These are phyloP conservation scores for Hedya salicella DNA, from an alignment of 2,888 invertebrate species.

Conservation along the genomic window DNA sequence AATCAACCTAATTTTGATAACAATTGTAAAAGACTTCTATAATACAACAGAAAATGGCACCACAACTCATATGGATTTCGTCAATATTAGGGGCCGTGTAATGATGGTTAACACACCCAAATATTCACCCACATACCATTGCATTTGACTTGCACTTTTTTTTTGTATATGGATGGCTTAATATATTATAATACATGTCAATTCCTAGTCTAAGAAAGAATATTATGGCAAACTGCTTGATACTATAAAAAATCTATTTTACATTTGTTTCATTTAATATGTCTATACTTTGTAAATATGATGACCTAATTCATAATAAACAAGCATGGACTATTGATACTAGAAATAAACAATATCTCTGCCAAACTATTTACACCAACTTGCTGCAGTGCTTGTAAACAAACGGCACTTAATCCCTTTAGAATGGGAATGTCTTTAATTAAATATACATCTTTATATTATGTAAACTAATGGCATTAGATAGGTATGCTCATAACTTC, in stretches of 20 bases:
- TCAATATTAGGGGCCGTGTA: too few species aligned
- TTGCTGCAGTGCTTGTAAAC: constrained; percentile 6
- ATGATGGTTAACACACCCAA: too few species aligned
- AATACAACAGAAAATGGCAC: too few species aligned
- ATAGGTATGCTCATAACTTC: too few species aligned
- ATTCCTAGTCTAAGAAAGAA: too few species aligned
- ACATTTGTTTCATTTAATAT: neutral
- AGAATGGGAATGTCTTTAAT: constrained; percentile 1
- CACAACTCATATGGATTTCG: too few species aligned
- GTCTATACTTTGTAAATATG: neutral
- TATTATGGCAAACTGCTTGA: neutral
- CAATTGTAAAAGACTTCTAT: too few species aligned
- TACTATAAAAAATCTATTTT: neutral
- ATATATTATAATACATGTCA: too few species aligned
- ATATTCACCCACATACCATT: too few species aligned
- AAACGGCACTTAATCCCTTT: neutral
- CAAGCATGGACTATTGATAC: neutral
- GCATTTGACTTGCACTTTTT: too few species aligned
- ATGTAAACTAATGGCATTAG: neutral
- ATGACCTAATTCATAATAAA: neutral
- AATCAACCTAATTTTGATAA: too few species aligned
- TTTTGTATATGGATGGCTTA: too few species aligned
- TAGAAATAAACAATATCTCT: neutral
- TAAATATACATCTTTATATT: neutral
- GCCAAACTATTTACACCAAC: constrained; percentile 19